Evolutionary conservation across 2,888 invertebrate genomes (phyloP), one percentile per base, ranked within the genome.

Genomic region (Catocala fraxini): DNA sequence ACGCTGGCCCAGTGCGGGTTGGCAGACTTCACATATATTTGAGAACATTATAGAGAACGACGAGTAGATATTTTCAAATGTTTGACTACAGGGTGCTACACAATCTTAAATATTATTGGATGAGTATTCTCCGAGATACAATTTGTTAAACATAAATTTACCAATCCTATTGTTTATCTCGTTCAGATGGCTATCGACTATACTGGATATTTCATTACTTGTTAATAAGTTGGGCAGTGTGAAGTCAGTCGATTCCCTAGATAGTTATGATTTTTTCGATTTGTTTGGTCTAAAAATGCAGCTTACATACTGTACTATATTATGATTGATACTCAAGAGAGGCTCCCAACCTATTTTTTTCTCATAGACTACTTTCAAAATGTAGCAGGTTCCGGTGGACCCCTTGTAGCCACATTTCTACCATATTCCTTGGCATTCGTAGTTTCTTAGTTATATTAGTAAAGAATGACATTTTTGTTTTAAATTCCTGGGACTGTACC

Each of bases 51-150:
- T 25, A 25, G 25, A 25, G 4, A 25, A 25, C 4, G 25, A 25
- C 4, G 25, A 25, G 25, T 52, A 85, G 85, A 0, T 59, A 62
- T 15, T 87, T 88, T 61, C 75, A 80, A 63, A 48, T n/a, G 10
- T 58, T 46, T 12, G 46, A 58, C 6, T 39, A 41, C 6, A 51
- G 58, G 5, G 15, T 43, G 25, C 0, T 25, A n/a, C 35, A 35
- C n/a, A 57, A 57, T n/a, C 11, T 12, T 1, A 51, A 51, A 35
- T 34, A 7, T 35, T 57, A 45, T 35, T 43, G 11, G 11, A 10
- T 15, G 45, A 35, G 34, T 42, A 45, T 15, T 35, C 51, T 15
- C 45, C 57, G 39, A 46, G 13, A 1, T 58, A 58, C 10, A 13
- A 46, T n/a, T 46, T 52, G 25, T 12, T 11, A 10, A 33, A 5